Evolutionary conservation across 2,797 vertebrate species (phyloP), one percentile per base, ranked within the genome.

Genomic region (Dallia pectoralis): DNA sequence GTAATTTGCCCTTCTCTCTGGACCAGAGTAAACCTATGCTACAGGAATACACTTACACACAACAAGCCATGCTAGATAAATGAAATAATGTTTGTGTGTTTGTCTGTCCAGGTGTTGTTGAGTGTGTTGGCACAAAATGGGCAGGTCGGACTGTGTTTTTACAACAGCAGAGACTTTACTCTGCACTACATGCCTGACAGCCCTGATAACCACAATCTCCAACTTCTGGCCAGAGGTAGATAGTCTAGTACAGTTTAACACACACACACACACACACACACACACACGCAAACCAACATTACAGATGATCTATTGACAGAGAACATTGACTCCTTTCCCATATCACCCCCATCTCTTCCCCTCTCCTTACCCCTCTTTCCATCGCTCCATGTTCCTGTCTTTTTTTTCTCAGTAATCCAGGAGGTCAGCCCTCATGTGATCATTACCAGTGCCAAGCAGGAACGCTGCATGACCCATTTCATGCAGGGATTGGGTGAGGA

Each of bases 401-500:
- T 12, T 19, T n/a, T 14, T 2, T 7, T 74, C 14, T 72, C 79
- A 96, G 96, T 97, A 29, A 87, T 95, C 51, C 93, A 89, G 77
- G 96, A 98, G 88, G 76, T 98, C 78, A 87, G 87, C 71, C 97
- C 98, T 70, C 88, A 79, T 61, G 94, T 95, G 59, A 78, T 99
- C 81, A 89, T 99, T 77, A 97, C 95, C 29, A 98, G 96, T 82
- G 96, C 96, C 71, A 99, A 97, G 89, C 97, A 98, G 85, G 96
- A 99, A 76, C 89, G 86, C 68, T 92, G 82, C 78, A 91, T 98
- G 89, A 85, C 93, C 51, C 90, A 49, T 53, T 98, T 96, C 86
- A 87, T 99, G 61, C 88, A 89, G 73, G 89, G 83, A 69, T 86
- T 97, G 40, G 93, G 93, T 95, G 88, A 94, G 92, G 6, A 53